Conservation (phyloP, 2,888 invertebrate genomes). For the Aspidiotus rigidus region DNA sequence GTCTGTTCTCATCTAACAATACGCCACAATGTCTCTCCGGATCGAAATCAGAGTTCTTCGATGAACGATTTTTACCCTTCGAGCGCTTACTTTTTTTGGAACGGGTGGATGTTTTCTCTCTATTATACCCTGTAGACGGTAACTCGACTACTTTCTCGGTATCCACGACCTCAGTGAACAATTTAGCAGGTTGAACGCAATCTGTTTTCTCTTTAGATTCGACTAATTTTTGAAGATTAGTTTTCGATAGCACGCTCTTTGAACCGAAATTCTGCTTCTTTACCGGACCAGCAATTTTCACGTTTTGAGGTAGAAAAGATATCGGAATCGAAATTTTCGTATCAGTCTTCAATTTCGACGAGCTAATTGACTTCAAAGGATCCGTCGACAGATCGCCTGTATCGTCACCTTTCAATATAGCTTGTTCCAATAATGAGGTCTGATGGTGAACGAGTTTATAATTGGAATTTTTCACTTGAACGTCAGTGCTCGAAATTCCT, state of each 20-base stretch:
- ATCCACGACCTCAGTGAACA: neutral
- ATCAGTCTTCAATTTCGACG: constrained; percentile 23
- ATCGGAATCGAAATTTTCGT: constrained; percentile 30
- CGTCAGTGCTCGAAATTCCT: neutral
- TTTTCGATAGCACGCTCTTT: neutral
- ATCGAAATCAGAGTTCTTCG: constrained; percentile 20
- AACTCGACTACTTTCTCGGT: neutral
- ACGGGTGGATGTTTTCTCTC: neutral
- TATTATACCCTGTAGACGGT: neutral
- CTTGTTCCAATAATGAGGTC: neutral
- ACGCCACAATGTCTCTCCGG: constrained; percentile 26
- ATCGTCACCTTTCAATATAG: neutral
- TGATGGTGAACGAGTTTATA: neutral
- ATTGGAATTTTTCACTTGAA: constrained; percentile 10
- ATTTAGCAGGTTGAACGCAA: neutral
- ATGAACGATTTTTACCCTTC: constrained; percentile 22
- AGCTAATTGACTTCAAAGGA: constrained; percentile 18
- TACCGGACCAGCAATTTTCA: constrained; percentile 23
- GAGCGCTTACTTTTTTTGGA: constrained; percentile 24
- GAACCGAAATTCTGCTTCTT: constrained; percentile 11
- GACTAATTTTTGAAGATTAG: constrained; percentile 2
- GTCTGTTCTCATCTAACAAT: constrained; percentile 19
- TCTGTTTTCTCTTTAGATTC: constrained; percentile 18
- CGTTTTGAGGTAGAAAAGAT: constrained; percentile 26
- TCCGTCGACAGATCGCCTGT: neutral